phyloP scores from a whole-genome alignment of 1,140 invertebrate genomes.

The Trachymyrmex cornetzi region DNA sequence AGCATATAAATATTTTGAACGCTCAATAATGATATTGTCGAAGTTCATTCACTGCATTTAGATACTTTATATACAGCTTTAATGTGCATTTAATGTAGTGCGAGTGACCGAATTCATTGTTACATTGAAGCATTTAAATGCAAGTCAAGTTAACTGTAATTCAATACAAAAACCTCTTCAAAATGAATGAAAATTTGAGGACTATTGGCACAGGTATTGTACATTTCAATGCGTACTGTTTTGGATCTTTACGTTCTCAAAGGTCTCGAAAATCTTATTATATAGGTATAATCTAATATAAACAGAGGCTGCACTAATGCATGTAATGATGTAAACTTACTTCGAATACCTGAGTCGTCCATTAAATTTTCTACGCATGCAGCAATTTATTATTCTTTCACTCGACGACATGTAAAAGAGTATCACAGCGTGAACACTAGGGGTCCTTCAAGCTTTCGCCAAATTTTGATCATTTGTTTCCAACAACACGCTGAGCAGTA shows the following conservation, averaged over 20 bases:
- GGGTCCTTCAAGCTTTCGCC: neutral
- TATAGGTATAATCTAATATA: too few species aligned
- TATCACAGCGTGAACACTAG: conserved; percentile 27
- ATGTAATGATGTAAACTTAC: conserved; percentile 19
- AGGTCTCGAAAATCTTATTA: neutral
- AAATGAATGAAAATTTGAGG: neutral
- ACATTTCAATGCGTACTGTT: neutral
- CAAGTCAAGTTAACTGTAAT: too few species aligned
- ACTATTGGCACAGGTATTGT: neutral
- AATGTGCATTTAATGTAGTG: too few species aligned
- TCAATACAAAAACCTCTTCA: neutral
- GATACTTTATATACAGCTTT: too few species aligned
- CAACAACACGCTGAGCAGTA: neutral
- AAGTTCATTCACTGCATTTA: too few species aligned
- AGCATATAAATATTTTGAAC: too few species aligned
- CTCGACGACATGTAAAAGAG: conserved; percentile 14
- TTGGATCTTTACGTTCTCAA: neutral
- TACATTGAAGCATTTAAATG: too few species aligned
- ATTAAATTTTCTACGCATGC: conserved; percentile 30
- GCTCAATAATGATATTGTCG: too few species aligned
- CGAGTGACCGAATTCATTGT: too few species aligned
- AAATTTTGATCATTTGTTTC: neutral
- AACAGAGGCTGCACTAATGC: neutral
- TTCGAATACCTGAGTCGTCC: conserved; percentile 22
- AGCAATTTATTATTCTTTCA: conserved; percentile 39